These are phyloP conservation scores for Spondyliosoma cantharus DNA, from an alignment of 2,797 vertebrate genomes.

Conservation along the genomic window DNA sequence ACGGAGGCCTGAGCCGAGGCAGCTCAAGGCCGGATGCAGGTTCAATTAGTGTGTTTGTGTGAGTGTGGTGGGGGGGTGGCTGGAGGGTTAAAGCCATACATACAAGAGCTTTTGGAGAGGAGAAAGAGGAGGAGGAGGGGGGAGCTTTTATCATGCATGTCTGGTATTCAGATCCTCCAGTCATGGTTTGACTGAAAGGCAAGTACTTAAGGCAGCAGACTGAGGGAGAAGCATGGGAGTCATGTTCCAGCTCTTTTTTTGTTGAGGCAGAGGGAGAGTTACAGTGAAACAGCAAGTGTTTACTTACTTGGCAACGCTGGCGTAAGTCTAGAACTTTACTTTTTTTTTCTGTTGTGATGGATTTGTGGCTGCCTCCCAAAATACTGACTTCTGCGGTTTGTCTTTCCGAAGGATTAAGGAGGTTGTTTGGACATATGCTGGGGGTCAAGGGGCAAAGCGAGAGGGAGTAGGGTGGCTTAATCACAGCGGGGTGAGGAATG, in stretches of 20 bases:
- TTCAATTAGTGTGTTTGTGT: slow-evolving; percentile 51
- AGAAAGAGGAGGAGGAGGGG: slow-evolving; percentile 62
- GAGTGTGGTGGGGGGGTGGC: slow-evolving; percentile 13
- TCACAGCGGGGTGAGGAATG: slow-evolving; percentile 79
- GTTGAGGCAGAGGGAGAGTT: slow-evolving; percentile 45
- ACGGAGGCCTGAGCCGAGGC: slow-evolving; percentile 38
- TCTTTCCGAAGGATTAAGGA: slow-evolving; percentile 68
- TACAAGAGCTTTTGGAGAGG: slow-evolving; percentile 52
- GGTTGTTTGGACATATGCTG: slow-evolving; percentile 80
- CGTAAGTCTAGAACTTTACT: slow-evolving; percentile 14
- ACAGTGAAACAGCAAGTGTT: slow-evolving; percentile 40
- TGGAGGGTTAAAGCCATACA: slow-evolving; percentile 40
- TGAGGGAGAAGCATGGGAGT: slow-evolving; percentile 60
- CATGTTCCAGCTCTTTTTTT: slow-evolving; percentile 62
- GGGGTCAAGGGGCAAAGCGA: slow-evolving; percentile 71
- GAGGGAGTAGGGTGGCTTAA: slow-evolving; percentile 63
- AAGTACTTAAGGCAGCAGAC: slow-evolving; percentile 62
- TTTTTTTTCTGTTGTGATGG: slow-evolving; percentile 11
- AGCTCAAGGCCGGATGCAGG: slow-evolving; percentile 58
- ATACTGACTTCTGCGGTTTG: slow-evolving; percentile 54
- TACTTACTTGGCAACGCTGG: slow-evolving; percentile 16
- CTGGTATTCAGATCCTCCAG: slow-evolving; percentile 79
- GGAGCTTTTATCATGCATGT: slow-evolving; percentile 78
- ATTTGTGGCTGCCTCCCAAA: slow-evolving; percentile 33
- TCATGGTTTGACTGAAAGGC: slow-evolving; percentile 72